Evolutionary conservation across 2,888 invertebrate species (phyloP), one percentile per base, ranked within the genome.

Genomic region (Drosophila mulleri): DNA sequence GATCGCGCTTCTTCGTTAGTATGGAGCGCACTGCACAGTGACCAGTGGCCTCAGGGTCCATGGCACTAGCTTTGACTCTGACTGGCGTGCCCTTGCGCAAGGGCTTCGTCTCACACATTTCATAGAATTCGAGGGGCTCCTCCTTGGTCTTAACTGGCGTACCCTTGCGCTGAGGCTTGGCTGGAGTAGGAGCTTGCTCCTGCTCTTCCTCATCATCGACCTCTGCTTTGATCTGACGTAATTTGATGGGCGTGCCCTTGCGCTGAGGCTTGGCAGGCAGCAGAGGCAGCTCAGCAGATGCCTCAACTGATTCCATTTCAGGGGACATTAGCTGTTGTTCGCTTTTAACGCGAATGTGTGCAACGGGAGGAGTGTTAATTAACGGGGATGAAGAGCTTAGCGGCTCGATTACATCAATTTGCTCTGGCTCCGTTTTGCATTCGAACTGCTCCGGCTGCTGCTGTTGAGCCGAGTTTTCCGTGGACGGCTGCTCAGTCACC

Each of bases 1-100:
- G 50, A 41, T 91, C 79, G 2, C 83, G 81, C 7, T 74, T 72
- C 50, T 85, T 89, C 14, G 41, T 26, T 11, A 88, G 50, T 42
- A 88, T 88, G 3, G 85, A 88, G 29, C 83, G 75, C 11, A 79
- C 32, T 29, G 69, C 41, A 3, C 8, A n/a, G 29, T 59, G 72
- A 23, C 16, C 50, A 12, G 8, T 20, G 0, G 42, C 1, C 0
- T 59, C 48, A 39, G 26, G 6, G 16, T 39, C n/a, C 18, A 20
- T 2, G 2, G 23, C 37, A 11, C 48, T 20, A 0, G 39, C 2
- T 8, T 67, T 37, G 47, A 48, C n/a, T 7, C 65, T 52, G 1
- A 75, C 66, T 20, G 80, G 75, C 6, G 83, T 82, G 4, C 67
- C 75, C 26, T 68, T 75, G 58, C 68, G 75, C 20, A 72, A 11